Percentiles rank a stretch among this genome's conserved stretches.
These are phyloP conservation scores for Nemotelus pantherinus DNA, from an alignment of 2,888 invertebrate species.

Conservation along the genomic window DNA sequence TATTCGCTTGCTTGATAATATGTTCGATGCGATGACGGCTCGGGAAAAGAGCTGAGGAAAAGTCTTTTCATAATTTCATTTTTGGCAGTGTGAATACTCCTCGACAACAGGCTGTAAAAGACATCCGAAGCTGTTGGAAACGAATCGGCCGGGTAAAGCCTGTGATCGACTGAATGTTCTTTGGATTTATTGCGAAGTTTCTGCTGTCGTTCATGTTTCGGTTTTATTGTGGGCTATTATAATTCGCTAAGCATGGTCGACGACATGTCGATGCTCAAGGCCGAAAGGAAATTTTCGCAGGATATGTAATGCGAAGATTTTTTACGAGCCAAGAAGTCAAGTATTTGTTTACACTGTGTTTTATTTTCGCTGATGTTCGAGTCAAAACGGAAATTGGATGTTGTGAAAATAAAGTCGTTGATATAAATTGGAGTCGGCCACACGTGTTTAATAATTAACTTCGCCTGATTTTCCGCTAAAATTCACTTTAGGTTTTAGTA, in stretches of 20 bases:
- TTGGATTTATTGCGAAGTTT: not conserved
- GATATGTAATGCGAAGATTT: no score
- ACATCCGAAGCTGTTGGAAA: not conserved
- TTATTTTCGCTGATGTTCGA: no score
- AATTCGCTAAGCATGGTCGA: conserved; percentile 44
- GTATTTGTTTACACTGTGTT: no score
- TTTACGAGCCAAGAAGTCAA: no score
- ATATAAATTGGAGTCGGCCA: no score
- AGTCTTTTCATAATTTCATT: conserved; percentile 30
- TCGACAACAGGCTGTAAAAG: not conserved
- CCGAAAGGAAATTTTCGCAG: not conserved
- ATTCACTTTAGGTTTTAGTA: no score
- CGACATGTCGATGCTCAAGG: conserved; percentile 21
- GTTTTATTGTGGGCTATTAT: conserved; percentile 26
- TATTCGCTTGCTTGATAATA: conserved; percentile 20
- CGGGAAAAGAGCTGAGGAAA: conserved; percentile 23
- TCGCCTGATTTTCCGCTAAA: no score
- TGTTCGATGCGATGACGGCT: conserved; percentile 5
- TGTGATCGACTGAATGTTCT: conserved; percentile 12
- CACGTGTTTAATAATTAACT: no score
- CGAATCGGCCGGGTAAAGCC: not conserved
- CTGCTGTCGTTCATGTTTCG: conserved; percentile 34
- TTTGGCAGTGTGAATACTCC: not conserved
- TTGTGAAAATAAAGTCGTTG: no score
- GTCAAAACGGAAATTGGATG: no score